These are phyloP conservation scores for Thripadectes ignobilis DNA, from an alignment of 2,797 vertebrate species.

Conservation along the genomic window DNA sequence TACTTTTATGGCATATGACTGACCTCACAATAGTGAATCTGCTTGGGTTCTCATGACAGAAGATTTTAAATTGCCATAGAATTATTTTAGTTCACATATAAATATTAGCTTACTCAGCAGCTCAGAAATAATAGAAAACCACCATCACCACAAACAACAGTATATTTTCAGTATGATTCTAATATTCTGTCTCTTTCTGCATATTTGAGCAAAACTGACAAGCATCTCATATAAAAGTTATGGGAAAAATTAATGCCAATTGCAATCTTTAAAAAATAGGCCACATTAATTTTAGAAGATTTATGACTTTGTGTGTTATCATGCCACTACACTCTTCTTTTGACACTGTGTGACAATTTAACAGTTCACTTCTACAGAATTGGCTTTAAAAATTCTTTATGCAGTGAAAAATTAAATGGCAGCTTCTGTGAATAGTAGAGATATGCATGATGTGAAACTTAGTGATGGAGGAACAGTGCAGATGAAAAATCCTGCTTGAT, in stretches of 20 bases:
- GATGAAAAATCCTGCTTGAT: neutral
- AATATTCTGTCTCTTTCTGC: neutral
- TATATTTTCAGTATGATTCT: neutral
- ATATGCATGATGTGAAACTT: neutral
- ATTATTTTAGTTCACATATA: neutral
- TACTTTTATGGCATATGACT: neutral
- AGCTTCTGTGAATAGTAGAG: neutral
- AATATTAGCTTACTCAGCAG: neutral
- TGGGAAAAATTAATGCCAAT: neutral
- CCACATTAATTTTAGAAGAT: neutral
- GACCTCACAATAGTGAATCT: neutral
- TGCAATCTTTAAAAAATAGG: neutral
- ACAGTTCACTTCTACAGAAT: neutral
- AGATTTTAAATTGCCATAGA: neutral
- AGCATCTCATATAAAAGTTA: neutral
- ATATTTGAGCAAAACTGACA: neutral
- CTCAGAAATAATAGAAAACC: neutral
- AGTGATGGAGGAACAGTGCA: neutral
- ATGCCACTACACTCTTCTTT: neutral
- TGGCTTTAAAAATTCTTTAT: neutral
- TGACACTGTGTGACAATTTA: neutral
- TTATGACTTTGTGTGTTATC: neutral
- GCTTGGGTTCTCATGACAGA: neutral
- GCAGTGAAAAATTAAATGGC: neutral
- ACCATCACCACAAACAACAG: neutral